phyloP scores from a whole-genome alignment of 2,888 invertebrate species.

The Drosophila flavopinicola region DNA sequence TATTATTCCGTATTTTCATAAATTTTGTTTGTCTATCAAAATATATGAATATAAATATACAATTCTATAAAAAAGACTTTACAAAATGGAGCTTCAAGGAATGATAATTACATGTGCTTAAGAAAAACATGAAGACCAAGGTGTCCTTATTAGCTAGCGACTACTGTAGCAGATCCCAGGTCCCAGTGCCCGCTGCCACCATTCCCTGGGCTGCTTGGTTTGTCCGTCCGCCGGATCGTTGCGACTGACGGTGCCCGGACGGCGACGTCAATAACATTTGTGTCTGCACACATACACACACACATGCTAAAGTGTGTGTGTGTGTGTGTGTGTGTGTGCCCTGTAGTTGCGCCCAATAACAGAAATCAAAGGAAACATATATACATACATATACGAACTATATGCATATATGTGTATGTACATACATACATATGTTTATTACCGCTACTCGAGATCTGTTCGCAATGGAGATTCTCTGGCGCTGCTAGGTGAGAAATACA shows the following conservation, averaged over 20 bases:
- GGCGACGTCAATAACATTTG: conserved; percentile 76
- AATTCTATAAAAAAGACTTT: too few species aligned
- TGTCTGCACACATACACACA: conserved; percentile 52
- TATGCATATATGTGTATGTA: neutral
- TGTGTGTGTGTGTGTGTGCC: conserved; percentile 11
- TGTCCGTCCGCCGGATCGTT: conserved; percentile 35
- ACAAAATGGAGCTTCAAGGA: too few species aligned
- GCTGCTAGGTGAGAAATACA: conserved; percentile 64
- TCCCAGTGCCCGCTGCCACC: conserved; percentile 3
- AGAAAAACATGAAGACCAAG: too few species aligned
- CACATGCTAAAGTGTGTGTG: conserved; percentile 7
- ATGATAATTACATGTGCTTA: too few species aligned
- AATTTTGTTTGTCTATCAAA: too few species aligned
- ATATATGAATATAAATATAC: too few species aligned
- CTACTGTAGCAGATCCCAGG: conserved; percentile 4
- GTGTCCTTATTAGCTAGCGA: neutral
- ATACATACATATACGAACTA: conserved; percentile 1
- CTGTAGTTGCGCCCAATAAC: conserved; percentile 19
- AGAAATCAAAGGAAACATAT: conserved; percentile 53
- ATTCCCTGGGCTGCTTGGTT: conserved; percentile 18
- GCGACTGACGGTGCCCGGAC: conserved; percentile 52
- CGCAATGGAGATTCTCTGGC: conserved; percentile 30
- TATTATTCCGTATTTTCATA: too few species aligned
- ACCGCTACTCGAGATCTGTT: conserved; percentile 7
- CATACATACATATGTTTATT: conserved; percentile 11